phyloP scores from a whole-genome alignment of 2,888 invertebrate genomes.

The Nemotelus pantherinus region DNA sequence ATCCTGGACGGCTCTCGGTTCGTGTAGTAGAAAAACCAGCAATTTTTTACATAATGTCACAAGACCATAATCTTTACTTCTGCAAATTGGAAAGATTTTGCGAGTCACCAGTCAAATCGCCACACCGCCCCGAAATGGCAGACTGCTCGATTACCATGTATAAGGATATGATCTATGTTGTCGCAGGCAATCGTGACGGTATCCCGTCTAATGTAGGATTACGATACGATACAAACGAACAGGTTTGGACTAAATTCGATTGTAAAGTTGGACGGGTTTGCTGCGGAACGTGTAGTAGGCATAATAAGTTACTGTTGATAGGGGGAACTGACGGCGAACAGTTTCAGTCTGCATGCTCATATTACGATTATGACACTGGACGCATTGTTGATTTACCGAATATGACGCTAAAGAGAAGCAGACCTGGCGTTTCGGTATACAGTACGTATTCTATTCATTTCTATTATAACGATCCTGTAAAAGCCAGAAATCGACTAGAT shows the following conservation, averaged over 20 bases:
- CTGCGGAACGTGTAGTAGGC: slow-evolving; percentile 5
- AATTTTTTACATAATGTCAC: slow-evolving; percentile 11
- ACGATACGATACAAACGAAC: slow-evolving; percentile 4
- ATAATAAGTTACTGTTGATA: slow-evolving; percentile 1
- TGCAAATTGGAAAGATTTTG: not conserved
- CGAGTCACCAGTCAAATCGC: not conserved
- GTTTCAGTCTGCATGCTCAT: slow-evolving; percentile 4
- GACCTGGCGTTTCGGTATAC: slow-evolving; percentile 14
- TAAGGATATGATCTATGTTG: slow-evolving; percentile 24
- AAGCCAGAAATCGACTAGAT: not conserved
- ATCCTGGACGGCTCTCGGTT: not conserved
- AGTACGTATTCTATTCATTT: not conserved
- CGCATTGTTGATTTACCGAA: slow-evolving; percentile 1
- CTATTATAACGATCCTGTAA: not conserved
- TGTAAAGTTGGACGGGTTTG: not conserved
- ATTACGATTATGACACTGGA: slow-evolving; percentile 17
- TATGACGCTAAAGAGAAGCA: not conserved
- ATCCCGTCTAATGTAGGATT: slow-evolving; percentile 8
- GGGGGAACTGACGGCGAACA: not conserved
- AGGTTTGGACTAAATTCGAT: not conserved
- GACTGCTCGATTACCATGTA: slow-evolving; percentile 1
- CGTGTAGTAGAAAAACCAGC: not conserved
- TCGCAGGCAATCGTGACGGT: not conserved
- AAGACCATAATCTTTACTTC: not conserved
- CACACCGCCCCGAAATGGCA: not conserved